phyloP scores from a whole-genome alignment of 1,140 invertebrate species.

The Zaprionus nigranus region DNA sequence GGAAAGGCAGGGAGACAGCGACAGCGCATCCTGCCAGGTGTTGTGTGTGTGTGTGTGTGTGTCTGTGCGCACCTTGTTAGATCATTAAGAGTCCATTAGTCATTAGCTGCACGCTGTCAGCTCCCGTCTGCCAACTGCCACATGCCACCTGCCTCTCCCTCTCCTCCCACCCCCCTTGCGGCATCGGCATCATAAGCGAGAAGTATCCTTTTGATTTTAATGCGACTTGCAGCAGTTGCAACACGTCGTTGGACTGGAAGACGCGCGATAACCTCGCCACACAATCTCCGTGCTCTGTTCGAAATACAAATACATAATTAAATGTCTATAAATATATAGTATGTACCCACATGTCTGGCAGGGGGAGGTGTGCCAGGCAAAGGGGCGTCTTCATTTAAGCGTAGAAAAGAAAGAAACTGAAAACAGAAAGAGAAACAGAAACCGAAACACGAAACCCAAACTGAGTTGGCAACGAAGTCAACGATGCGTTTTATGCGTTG shows the following conservation, averaged over 20 bases:
- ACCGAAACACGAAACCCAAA: slow-evolving; percentile 27
- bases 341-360: neutral
- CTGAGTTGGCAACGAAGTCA: slow-evolving; percentile 44
- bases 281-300: neutral
- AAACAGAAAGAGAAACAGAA: slow-evolving; percentile 35
- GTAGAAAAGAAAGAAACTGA: slow-evolving; percentile 63
- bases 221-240: slow-evolving; percentile 42
- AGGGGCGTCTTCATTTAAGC: slow-evolving; percentile 45
- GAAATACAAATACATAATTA: slow-evolving; percentile 61
- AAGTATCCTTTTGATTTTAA: slow-evolving; percentile 78
- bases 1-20: slow-evolving; percentile 21
- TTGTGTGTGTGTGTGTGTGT: slow-evolving; percentile 56
- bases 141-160: neutral
- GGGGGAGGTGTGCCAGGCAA: neutral
- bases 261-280: slow-evolving; percentile 4
- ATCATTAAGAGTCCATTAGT: slow-evolving; percentile 82
- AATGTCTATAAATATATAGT: slow-evolving; percentile 41
- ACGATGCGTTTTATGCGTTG: slow-evolving; percentile 60
- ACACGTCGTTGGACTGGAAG: slow-evolving; percentile 8
- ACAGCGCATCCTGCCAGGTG: slow-evolving; percentile 59
- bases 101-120: slow-evolving; percentile 65
- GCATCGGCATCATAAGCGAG: slow-evolving; percentile 52
- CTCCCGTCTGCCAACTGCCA: slow-evolving; percentile 2
- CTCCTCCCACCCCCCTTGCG: neutral
- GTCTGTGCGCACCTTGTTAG: slow-evolving; percentile 63